These are phyloP conservation scores for Anoplopoma fimbria DNA, from an alignment of 2,113 vertebrate species.

Conservation along the genomic window DNA sequence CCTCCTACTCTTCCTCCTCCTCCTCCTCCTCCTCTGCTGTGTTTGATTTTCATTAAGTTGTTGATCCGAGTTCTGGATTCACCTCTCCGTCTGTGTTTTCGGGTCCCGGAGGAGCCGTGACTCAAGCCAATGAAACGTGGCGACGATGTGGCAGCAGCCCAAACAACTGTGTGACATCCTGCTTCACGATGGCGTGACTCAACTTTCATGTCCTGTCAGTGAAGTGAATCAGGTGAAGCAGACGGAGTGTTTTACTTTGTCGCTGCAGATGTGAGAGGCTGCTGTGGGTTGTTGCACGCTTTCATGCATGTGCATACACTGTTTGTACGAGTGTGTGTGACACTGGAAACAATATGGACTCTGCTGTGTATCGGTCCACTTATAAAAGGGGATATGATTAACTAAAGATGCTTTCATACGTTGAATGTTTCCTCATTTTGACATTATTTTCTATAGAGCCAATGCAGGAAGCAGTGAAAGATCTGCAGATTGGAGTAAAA, in stretches of 20 bases:
- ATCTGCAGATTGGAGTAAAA: neutral
- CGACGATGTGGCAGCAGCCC: conserved; percentile 17
- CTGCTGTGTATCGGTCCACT: neutral
- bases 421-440: neutral
- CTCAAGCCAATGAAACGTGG: conserved; percentile 55
- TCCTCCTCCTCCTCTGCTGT: neutral
- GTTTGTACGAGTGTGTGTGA: neutral
- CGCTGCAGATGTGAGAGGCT: conserved; percentile 13
- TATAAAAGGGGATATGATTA: neutral
- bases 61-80: conserved; percentile 5
- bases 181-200: conserved; percentile 43
- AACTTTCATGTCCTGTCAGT: conserved; percentile 14
- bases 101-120: conserved; percentile 40
- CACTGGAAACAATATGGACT: neutral
- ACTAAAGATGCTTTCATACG: neutral
- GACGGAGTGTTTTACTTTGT: conserved; percentile 4
- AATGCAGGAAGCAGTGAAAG: neutral
- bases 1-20: neutral
- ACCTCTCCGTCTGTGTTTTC: neutral
- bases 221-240: conserved; percentile 51
- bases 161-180: conserved; percentile 29
- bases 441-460: neutral
- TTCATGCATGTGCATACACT: neutral
- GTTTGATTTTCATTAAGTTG: conserved; percentile 50
- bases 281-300: conserved; percentile 7